These are phyloP conservation scores for Benitochromis conjunctus DNA, from an alignment of 2,113 vertebrate genomes.

Conservation along the genomic window DNA sequence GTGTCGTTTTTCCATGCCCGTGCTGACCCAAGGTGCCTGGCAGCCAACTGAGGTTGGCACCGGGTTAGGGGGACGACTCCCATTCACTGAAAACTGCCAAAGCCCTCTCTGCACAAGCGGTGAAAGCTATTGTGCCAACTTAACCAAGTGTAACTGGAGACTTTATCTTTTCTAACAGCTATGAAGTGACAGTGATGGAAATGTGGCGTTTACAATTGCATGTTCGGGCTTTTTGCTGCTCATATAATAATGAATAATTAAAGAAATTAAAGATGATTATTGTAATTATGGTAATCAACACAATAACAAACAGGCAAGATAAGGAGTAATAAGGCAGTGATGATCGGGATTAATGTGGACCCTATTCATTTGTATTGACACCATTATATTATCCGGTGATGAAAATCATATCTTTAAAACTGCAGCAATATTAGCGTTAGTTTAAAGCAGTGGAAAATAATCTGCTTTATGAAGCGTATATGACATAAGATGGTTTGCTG, in stretches of 20 bases:
- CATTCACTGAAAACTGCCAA: slow-evolving; percentile 12
- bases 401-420: background rate
- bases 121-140: background rate
- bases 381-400: background rate
- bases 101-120: background rate
- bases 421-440: background rate
- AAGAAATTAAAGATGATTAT: background rate
- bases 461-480: background rate
- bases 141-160: background rate
- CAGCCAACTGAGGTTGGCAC: slow-evolving; percentile 30
- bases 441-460: background rate
- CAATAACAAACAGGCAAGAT: background rate
- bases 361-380: background rate
- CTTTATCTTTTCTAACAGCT: background rate
- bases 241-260: background rate
- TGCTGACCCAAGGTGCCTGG: slow-evolving; percentile 41
- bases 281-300: background rate
- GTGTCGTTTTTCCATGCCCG: slow-evolving; percentile 47
- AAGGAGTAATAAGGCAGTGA: background rate
- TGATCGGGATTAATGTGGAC: background rate
- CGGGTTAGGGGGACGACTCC: slow-evolving; percentile 40
- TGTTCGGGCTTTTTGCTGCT: background rate
- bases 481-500: background rate
- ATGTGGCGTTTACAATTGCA: background rate
- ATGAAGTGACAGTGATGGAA: background rate